Percentiles rank a stretch among this genome's conserved stretches.
Evolutionary conservation across 23 tunicate species (phyloP).

Genomic region (Clavelina lepadiformis): DNA sequence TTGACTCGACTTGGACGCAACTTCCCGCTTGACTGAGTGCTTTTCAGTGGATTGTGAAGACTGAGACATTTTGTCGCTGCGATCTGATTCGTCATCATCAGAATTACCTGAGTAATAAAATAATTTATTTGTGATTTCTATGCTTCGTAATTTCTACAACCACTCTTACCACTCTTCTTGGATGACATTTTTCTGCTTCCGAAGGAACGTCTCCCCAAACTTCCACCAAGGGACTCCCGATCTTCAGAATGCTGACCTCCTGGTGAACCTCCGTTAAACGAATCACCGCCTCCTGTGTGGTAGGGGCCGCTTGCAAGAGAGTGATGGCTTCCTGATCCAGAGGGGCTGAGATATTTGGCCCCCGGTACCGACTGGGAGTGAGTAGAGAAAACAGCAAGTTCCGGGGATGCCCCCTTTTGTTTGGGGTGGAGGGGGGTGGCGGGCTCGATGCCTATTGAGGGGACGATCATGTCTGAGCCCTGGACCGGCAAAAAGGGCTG

Average conservation of each 20-base stretch:
- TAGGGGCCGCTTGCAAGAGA: not conserved
- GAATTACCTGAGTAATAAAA: conserved; percentile 18
- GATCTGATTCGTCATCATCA: conserved; percentile 33
- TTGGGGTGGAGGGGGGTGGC: conserved; percentile 51
- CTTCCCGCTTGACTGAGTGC: conserved; percentile 39
- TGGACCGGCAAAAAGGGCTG: too few species aligned
- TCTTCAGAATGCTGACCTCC: conserved; percentile 6
- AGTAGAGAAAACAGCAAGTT: not conserved
- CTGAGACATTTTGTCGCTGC: conserved; percentile 28
- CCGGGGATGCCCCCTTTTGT: conserved; percentile 25
- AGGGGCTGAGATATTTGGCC: conserved; percentile 30
- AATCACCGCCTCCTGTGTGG: not conserved
- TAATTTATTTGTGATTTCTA: not conserved
- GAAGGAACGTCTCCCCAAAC: not conserved
- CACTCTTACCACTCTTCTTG: conserved; percentile 8
- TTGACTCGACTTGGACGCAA: conserved; percentile 62
- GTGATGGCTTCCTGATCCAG: conserved; percentile 33
- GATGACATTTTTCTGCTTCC: conserved; percentile 15
- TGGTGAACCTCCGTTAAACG: conserved; percentile 5
- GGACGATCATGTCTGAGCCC: conserved; percentile 34
- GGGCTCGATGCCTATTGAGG: conserved; percentile 69
- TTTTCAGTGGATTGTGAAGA: conserved; percentile 25
- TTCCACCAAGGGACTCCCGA: conserved; percentile 13
- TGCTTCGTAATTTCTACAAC: too few species aligned
- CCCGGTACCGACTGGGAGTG: conserved; percentile 17